Evolutionary conservation across 2,888 invertebrate genomes (phyloP).

Genomic region (Strigamia maritima): DNA sequence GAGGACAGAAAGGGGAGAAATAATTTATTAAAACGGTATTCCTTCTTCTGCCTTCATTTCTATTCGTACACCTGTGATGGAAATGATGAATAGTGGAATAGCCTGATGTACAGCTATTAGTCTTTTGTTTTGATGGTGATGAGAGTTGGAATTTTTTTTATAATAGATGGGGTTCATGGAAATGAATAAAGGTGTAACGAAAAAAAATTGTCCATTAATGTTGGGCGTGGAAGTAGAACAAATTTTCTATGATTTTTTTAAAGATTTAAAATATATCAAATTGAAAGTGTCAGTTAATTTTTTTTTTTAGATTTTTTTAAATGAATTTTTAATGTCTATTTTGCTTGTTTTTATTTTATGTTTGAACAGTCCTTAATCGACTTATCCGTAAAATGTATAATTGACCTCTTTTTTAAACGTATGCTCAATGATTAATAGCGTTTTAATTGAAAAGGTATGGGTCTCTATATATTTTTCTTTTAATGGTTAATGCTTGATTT

Average conservation of each 20-base stretch:
- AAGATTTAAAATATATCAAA: constrained; percentile 4
- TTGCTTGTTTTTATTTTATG: background rate
- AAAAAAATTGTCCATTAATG: constrained; percentile 5
- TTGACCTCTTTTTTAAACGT: background rate
- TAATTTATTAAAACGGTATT: background rate
- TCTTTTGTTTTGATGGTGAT: constrained; percentile 15
- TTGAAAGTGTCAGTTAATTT: background rate
- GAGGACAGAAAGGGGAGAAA: constrained; percentile 13
- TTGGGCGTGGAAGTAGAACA: constrained; percentile 15
- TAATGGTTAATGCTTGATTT: constrained; percentile 15
- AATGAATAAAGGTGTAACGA: constrained; percentile 9
- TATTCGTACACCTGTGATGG: background rate
- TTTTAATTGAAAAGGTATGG: constrained; percentile 5
- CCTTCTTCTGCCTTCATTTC: background rate
- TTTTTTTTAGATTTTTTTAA: background rate
- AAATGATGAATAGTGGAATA: constrained; percentile 1
- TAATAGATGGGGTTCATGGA: constrained; percentile 15
- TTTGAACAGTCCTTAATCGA: background rate
- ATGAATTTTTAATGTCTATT: background rate
- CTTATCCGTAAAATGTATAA: background rate
- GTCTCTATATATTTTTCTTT: constrained; percentile 13
- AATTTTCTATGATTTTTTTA: constrained; percentile 9
- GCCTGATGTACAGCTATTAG: constrained; percentile 10
- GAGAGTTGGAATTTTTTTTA: constrained; percentile 4
- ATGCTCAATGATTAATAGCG: background rate